Conservation (phyloP, 2,113 vertebrate genomes). For the Struthidea cinerea region DNA sequence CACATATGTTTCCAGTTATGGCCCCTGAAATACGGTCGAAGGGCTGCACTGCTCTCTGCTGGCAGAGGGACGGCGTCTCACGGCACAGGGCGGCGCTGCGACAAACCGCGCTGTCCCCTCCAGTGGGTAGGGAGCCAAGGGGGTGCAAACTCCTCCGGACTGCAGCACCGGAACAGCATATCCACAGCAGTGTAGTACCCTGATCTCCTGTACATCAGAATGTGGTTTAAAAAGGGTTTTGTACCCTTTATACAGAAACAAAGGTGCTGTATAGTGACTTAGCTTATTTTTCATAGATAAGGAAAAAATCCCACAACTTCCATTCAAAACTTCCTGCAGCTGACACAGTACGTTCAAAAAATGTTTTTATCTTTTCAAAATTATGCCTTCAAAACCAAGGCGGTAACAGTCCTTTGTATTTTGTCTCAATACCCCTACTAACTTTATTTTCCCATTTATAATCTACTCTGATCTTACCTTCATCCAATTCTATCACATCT, state of each 20-base stretch:
- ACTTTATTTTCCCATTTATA: background rate
- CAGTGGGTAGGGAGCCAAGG: fast-evolving
- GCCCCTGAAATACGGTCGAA: fast-evolving
- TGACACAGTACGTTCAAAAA: background rate
- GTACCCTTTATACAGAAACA: background rate
- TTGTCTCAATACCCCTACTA: background rate
- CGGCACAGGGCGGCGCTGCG: fast-evolving
- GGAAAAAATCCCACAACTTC: background rate
- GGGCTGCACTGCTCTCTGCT: conserved; percentile 8
- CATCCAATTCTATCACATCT: background rate
- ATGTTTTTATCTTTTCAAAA: background rate
- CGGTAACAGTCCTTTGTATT: background rate
- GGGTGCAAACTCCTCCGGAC: background rate
- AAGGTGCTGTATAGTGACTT: background rate
- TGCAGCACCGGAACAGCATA: background rate
- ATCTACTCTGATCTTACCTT: background rate
- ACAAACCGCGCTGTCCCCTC: fast-evolving
- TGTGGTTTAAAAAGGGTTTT: background rate
- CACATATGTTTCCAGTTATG: background rate
- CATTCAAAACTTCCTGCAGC: background rate
- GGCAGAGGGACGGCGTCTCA: background rate
- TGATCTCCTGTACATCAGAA: background rate
- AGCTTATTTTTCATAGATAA: background rate
- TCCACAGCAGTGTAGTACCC: background rate
- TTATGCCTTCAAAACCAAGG: background rate